phyloP scores from a whole-genome alignment of 2,797 vertebrate species.

The Etheostoma perlongum region DNA sequence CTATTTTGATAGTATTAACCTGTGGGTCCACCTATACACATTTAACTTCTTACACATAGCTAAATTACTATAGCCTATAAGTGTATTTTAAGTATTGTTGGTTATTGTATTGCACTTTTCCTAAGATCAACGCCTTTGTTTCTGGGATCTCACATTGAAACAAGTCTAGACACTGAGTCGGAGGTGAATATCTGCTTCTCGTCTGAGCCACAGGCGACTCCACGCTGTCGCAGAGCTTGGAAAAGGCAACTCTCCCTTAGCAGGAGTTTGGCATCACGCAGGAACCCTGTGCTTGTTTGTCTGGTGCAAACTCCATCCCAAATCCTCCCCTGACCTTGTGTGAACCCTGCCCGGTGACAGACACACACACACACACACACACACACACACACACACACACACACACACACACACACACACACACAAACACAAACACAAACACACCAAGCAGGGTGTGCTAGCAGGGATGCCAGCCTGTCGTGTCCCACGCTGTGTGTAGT shows the following conservation, averaged over 20 bases:
- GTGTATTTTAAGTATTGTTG: no score
- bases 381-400: conserved; percentile 16
- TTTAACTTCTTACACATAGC: no score
- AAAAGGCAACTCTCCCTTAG: conserved; percentile 9
- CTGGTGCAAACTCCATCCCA: conserved; percentile 16
- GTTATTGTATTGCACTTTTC: no score
- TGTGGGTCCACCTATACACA: no score
- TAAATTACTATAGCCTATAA: no score
- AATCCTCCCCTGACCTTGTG: conserved; percentile 54
- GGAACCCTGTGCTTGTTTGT: background rate
- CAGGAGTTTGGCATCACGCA: conserved; percentile 18
- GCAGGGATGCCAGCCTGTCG: conserved; percentile 31
- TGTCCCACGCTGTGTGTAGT: conserved; percentile 30
- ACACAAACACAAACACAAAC: background rate
- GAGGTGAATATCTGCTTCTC: no score
- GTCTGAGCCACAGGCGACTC: background rate
- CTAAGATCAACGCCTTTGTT: no score
- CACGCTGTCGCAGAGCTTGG: conserved; percentile 33
- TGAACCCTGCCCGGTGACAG: conserved; percentile 28
- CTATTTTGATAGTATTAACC: no score
- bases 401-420: background rate
- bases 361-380: conserved; percentile 14
- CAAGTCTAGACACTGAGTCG: no score
- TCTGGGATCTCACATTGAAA: no score
- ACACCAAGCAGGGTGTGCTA: conserved; percentile 17